Conservation (phyloP, 2,888 invertebrate genomes). For the Dusona sp. region DNA sequence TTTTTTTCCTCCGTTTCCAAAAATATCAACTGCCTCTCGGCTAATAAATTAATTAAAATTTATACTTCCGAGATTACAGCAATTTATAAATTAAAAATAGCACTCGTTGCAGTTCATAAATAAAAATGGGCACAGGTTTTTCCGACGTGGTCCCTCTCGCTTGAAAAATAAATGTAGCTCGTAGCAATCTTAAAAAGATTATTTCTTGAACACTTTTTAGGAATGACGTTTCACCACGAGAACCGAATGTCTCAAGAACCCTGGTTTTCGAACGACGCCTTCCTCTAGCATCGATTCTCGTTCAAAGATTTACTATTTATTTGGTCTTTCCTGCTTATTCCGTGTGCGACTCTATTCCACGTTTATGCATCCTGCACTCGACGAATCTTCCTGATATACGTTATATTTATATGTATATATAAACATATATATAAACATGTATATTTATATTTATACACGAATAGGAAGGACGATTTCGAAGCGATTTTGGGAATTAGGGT, state of each 20-base stretch:
- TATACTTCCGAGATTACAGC: not conserved
- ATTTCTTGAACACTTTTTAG: not conserved
- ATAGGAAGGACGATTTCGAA: slow-evolving; percentile 67
- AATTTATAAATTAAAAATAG: not conserved
- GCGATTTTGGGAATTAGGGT: slow-evolving; percentile 72
- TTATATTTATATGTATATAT: not conserved
- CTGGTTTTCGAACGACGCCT: not conserved
- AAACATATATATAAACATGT: not conserved
- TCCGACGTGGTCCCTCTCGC: not conserved
- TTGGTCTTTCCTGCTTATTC: slow-evolving; percentile 61
- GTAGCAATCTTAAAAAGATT: not conserved
- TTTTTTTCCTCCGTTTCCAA: not conserved
- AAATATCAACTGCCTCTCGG: not conserved
- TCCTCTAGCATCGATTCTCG: slow-evolving; percentile 23
- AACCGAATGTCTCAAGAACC: slow-evolving; percentile 12
- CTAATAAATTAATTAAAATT: not conserved
- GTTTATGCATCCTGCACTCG: slow-evolving; percentile 65
- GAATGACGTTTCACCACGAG: slow-evolving; percentile 28
- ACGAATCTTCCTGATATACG: slow-evolving; percentile 49
- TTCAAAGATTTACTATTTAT: slow-evolving; percentile 39
- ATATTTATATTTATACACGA: slow-evolving; percentile 39
- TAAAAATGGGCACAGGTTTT: slow-evolving; percentile 1
- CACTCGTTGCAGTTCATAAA: not conserved
- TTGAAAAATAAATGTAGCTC: slow-evolving; percentile 4
- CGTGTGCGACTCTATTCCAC: slow-evolving; percentile 56